Percentiles rank a stretch among this genome's conserved stretches.
Conservation (phyloP, 2,888 invertebrate genomes). For the Ophion obscuratus region DNA sequence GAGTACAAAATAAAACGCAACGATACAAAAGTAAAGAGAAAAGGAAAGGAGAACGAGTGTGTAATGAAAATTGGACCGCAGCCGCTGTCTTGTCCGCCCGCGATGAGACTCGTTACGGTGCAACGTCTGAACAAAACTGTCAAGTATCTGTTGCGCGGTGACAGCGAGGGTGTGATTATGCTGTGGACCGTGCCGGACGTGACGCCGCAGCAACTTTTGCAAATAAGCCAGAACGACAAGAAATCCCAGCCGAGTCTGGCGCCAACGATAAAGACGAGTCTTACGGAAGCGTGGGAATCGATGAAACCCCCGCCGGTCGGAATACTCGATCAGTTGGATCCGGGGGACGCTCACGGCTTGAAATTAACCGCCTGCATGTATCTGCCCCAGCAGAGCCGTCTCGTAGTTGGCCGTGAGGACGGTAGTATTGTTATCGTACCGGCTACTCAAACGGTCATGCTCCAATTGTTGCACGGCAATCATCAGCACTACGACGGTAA, state of each 20-base stretch:
- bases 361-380: constrained; percentile 97
- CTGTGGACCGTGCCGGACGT: constrained; percentile 96
- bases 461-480: constrained; percentile 94
- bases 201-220: constrained; percentile 87
- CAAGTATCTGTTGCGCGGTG: constrained; percentile 92
- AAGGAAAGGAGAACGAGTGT: background rate
- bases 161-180: constrained; percentile 95
- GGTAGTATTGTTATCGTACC: constrained; percentile 98
- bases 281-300: constrained; percentile 94
- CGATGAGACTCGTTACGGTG: constrained; percentile 92
- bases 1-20: background rate
- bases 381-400: constrained; percentile 95
- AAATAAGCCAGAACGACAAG: constrained; percentile 87
- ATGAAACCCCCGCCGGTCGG: constrained; percentile 96
- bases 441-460: constrained; percentile 97
- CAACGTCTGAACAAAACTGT: constrained; percentile 88
- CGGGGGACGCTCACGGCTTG: constrained; percentile 89
- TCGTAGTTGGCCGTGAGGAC: constrained; percentile 97
- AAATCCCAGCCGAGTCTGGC: constrained; percentile 86
- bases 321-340: constrained; percentile 94
- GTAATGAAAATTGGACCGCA: constrained; percentile 80
- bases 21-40: constrained; percentile 17
- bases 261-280: constrained; percentile 92
- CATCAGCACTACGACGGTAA: constrained; percentile 92
- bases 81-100: constrained; percentile 95